phyloP scores from a whole-genome alignment of 2,113 vertebrate genomes.

The Pollachius pollachius region DNA sequence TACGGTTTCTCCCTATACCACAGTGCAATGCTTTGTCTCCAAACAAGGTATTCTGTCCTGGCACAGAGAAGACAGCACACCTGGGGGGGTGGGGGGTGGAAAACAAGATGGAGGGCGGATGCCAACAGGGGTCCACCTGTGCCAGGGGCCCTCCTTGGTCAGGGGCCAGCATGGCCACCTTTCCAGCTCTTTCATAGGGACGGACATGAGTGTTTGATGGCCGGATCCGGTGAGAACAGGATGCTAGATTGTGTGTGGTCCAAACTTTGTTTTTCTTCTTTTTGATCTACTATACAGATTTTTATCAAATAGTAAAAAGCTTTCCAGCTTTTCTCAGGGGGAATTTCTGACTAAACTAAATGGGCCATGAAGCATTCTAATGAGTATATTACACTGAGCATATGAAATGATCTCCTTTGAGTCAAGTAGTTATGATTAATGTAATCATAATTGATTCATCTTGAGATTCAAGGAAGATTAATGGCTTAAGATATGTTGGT shows the following conservation, averaged over 20 bases:
- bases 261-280: too few species aligned
- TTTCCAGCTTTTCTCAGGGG: too few species aligned
- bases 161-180: not conserved
- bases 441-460: too few species aligned
- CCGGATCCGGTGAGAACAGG: not conserved
- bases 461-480: too few species aligned
- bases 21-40: constrained; percentile 39
- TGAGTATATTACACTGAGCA: too few species aligned
- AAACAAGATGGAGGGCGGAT: constrained; percentile 38
- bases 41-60: constrained; percentile 51
- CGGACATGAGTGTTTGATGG: not conserved
- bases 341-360: too few species aligned
- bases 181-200: constrained; percentile 3
- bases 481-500: too few species aligned
- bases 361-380: too few species aligned
- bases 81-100: constrained; percentile 15
- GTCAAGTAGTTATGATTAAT: too few species aligned
- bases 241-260: not conserved
- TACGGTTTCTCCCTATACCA: constrained; percentile 3
- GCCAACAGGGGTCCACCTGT: constrained; percentile 38
- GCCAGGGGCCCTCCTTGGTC: constrained; percentile 21
- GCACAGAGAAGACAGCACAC: constrained; percentile 41
- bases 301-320: too few species aligned
- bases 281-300: too few species aligned
- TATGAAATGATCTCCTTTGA: too few species aligned